Conservation (phyloP, 2,888 invertebrate genomes). For the Agriopis marginaria region DNA sequence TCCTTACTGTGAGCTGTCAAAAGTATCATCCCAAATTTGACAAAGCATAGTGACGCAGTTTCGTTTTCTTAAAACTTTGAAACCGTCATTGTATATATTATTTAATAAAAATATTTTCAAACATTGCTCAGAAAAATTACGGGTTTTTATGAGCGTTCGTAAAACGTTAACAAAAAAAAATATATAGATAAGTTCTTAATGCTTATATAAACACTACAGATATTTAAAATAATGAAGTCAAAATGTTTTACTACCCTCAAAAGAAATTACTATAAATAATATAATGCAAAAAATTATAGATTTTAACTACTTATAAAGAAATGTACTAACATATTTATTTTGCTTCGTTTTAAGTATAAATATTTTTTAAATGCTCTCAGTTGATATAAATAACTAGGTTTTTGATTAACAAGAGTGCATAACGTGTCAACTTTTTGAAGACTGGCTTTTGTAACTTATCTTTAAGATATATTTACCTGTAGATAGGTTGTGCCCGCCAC, state of each 20-base stretch:
- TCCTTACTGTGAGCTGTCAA: too few relatives aligned
- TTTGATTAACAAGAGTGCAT: slow-evolving; percentile 47
- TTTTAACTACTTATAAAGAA: slow-evolving; percentile 60
- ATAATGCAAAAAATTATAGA: slow-evolving; percentile 47
- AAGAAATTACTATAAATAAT: slow-evolving; percentile 26
- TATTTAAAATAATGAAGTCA: slow-evolving; percentile 8
- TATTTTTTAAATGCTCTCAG: slow-evolving; percentile 35
- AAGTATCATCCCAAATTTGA: too few relatives aligned
- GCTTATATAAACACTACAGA: neutral
- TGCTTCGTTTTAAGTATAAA: slow-evolving; percentile 66
- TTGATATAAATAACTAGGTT: slow-evolving; percentile 31
- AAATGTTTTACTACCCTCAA: slow-evolving; percentile 36
- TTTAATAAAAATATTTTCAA: neutral
- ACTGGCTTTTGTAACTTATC: neutral
- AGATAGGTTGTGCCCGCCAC: too few relatives aligned
- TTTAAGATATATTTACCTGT: too few relatives aligned
- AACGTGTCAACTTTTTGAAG: slow-evolving; percentile 28
- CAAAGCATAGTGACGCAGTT: too few relatives aligned
- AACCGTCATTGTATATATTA: neutral
- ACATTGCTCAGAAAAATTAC: slow-evolving; percentile 13
- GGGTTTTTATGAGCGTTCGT: slow-evolving; percentile 7
- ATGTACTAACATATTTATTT: slow-evolving; percentile 82
- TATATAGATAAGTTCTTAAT: neutral
- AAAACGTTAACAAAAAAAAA: neutral
- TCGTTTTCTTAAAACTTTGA: neutral